These are phyloP conservation scores for Cosmia trapezina DNA, from an alignment of 2,888 invertebrate genomes.

Conservation along the genomic window DNA sequence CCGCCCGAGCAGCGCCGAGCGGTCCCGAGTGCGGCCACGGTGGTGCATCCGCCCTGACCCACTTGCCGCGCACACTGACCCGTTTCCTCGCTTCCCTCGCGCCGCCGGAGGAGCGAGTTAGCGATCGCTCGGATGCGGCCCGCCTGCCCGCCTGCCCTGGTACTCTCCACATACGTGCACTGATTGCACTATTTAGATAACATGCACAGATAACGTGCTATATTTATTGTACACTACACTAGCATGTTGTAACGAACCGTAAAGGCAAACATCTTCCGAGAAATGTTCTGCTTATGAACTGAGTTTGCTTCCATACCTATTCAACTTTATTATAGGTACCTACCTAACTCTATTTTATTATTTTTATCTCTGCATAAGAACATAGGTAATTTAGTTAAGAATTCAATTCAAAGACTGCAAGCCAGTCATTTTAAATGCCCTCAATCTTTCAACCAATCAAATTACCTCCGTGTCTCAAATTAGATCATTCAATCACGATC, in stretches of 20 bases:
- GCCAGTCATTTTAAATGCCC: slow-evolving; percentile 14
- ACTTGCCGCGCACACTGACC: slow-evolving; percentile 86
- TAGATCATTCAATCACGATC: slow-evolving; percentile 38
- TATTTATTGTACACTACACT: slow-evolving; percentile 51
- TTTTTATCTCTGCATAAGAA: neutral
- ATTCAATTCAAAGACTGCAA: neutral
- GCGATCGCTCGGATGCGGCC: slow-evolving; percentile 64
- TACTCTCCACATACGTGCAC: slow-evolving; percentile 63
- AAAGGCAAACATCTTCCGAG: slow-evolving; percentile 55
- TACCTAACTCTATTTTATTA: slow-evolving; percentile 14
- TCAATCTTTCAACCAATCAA: slow-evolving; percentile 32
- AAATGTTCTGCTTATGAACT: slow-evolving; percentile 44
- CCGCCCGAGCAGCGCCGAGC: slow-evolving; percentile 73
- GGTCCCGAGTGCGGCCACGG: slow-evolving; percentile 71
- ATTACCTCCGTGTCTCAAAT: slow-evolving; percentile 18
- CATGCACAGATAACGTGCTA: slow-evolving; percentile 60
- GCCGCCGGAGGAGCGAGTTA: slow-evolving; percentile 57
- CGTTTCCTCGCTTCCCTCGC: slow-evolving; percentile 67
- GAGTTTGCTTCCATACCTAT: slow-evolving; percentile 13
- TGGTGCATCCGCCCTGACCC: slow-evolving; percentile 88
- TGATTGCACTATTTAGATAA: slow-evolving; percentile 76
- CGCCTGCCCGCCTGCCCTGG: slow-evolving; percentile 59
- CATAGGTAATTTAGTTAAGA: neutral
- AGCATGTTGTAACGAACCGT: slow-evolving; percentile 57
- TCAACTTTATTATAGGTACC: slow-evolving; percentile 3